Evolutionary conservation across 2,888 invertebrate species (phyloP), one percentile per base, ranked within the genome.

Genomic region (Hipparchia semele): DNA sequence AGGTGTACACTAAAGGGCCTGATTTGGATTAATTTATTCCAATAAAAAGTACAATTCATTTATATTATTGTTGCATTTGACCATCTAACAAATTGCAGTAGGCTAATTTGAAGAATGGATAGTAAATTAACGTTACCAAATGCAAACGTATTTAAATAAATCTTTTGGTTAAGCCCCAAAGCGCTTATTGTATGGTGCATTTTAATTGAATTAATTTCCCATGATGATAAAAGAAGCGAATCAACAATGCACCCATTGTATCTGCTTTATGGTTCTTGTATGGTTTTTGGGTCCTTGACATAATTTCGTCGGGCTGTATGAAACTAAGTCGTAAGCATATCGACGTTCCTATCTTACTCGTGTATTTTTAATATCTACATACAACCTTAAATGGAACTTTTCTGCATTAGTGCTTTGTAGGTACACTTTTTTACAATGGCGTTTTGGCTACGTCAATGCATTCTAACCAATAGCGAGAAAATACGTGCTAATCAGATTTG

Each of bases 121-220:
- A 61, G 33, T 33, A 62, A 72, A 66, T 58, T 58, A 23, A 58
- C 49, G 46, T 73, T 68, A 70, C 61, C 60, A 70, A 76, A 67
- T 71, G 66, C 73, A 72, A 69, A 70, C 70, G 66, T 70, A 69
- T 23, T 23, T 33, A 68, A 65, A 76, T 76, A 73, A 73, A 76
- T 74, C 74, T 71, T 53, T 69, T 62, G 73, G 67, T 62, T 74
- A 70, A 74, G 71, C 71, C 71, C 72, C 71, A 74, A 73, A 66
- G 70, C 72, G 68, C 71, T 69, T 61, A 70, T 76, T 74, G 70
- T 77, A 73, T 73, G 74, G 79, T 77, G 80, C 75, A 81, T 79
- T 83, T 83, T 86, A 86, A 86, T 89, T 86, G 81, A 88, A 89
- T 88, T 88, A 88, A 84, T 85, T 86, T 89, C 89, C 88, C 90